Base-by-base conservation (phyloP, 2,888 invertebrate genomes). In the Anarsia innoxiella region DNA sequence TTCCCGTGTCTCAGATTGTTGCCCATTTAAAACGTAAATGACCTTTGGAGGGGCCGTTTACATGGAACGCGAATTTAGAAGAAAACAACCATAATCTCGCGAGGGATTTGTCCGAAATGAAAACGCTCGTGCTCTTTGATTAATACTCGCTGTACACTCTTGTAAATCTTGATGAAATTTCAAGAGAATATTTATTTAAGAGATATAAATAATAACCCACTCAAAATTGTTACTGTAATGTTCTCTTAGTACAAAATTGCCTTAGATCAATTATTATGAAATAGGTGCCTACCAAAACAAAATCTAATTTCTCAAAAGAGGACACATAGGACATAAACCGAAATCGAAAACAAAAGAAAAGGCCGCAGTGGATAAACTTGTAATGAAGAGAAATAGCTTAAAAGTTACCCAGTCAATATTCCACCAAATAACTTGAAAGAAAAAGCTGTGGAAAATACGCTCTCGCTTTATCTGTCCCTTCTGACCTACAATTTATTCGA, bases 401-500 rank as follows among this genome's bases (percentile, higher is more conserved):
- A 55, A 52, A 41, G 23, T 31, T 31, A 23, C 31, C 23, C 31
- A 66, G 64, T 75, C 71, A 71, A 71, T 74, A 76, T 67, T 66
- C 63, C 46, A 63, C 63, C 49, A 66, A 76, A 77, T 70, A 73
- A 74, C 63, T 71, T 64, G 58, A 70, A 69, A 68, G 63, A 57
- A 56, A 75, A 71, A 69, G 58, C 60, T 51, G 54, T 57, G 61
- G 64, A 73, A 40, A 73, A 70, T 64, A 62, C 66, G 62, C 59
- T 68, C 52, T 55, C 68, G 65, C 60, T 80, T 82, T 80, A 80
- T 83, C 76, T 80, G 77, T 82, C 80, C 82, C 79, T 77, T 76
- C 74, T 77, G 82, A 80, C 82, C 78, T 75, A 82, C 79, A 79
- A 80, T 82, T 80, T 78, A 80, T 79, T 78, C 74, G 72, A 73